phyloP scores from a whole-genome alignment of 1,140 invertebrate species.

The Drosophila parabipectinata region DNA sequence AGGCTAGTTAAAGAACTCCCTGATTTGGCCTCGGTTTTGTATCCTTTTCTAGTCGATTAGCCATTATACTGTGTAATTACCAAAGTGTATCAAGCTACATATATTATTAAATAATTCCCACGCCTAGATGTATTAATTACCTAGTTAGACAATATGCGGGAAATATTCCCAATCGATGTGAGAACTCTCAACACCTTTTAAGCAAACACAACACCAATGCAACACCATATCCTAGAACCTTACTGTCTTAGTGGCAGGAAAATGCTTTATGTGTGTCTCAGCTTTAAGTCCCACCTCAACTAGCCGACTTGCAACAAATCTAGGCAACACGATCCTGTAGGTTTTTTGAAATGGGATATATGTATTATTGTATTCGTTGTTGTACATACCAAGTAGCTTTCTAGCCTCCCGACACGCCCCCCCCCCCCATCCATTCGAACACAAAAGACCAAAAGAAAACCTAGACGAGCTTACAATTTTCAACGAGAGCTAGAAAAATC shows the following conservation, averaged over 20 bases:
- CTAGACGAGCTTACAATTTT: constrained; percentile 75
- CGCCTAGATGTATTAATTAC: constrained; percentile 58
- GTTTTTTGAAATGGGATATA: constrained; percentile 24
- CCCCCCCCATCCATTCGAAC: constrained; percentile 23
- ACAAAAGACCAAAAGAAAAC: constrained; percentile 71
- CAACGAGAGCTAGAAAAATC: constrained; percentile 29
- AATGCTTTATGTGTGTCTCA: constrained; percentile 68
- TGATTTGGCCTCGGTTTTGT: constrained; percentile 15
- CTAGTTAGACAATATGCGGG: constrained; percentile 82
- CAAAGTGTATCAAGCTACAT: constrained; percentile 22
- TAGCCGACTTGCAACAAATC: not conserved
- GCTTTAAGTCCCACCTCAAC: constrained; percentile 31
- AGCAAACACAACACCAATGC: constrained; percentile 54
- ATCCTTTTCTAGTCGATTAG: constrained; percentile 43
- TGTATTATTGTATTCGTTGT: constrained; percentile 29
- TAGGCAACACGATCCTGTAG: constrained; percentile 16
- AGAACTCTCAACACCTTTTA: constrained; percentile 58
- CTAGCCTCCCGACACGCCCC: constrained; percentile 22
- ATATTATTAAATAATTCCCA: constrained; percentile 32
- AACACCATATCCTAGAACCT: constrained; percentile 38
- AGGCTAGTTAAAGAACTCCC: constrained; percentile 18
- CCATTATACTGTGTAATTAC: constrained; percentile 12
- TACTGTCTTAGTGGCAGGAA: not conserved
- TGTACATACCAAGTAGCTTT: constrained; percentile 56
- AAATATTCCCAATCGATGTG: constrained; percentile 69